A percentile compares a stretch with the other conserved stretches of the same genome.
Evolutionary conservation across 2,113 vertebrate genomes (phyloP).

Genomic region (Vulpes lagopus): DNA sequence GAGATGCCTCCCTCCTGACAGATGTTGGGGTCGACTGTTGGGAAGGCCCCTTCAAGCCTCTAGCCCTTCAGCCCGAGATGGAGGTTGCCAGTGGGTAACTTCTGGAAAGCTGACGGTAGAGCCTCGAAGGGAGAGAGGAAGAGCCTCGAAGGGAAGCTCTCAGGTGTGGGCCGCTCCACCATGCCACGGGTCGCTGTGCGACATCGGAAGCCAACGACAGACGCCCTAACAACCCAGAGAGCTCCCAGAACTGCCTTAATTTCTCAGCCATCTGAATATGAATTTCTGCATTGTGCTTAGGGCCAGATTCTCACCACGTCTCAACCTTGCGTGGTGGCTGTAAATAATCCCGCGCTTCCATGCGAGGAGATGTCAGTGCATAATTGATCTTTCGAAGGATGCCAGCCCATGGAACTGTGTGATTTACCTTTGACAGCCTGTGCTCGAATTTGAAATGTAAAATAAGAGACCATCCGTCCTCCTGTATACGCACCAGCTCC

Average conservation of each 20-base stretch:
- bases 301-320: constrained; percentile 67
- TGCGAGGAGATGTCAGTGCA: background rate
- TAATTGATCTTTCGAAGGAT: background rate
- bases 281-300: constrained; percentile 45
- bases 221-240: background rate
- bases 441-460: background rate
- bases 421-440: background rate
- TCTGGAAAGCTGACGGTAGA: background rate
- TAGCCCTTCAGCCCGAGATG: background rate
- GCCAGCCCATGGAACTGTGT: rapidly evolving
- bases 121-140: background rate
- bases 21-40: constrained; percentile 67
- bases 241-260: constrained; percentile 49
- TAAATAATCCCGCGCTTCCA: rapidly evolving
- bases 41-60: constrained; percentile 27
- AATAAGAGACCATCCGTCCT: rapidly evolving
- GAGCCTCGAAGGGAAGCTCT: too few species aligned
- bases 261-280: background rate
- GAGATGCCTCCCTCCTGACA: constrained; percentile 76
- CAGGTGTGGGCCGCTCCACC: background rate
- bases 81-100: constrained; percentile 34
- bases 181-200: background rate
- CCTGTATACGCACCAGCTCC: rapidly evolving
- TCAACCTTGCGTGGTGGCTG: background rate
- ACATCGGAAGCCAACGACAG: constrained; percentile 34